Base-by-base conservation (phyloP, 2,797 vertebrate species). In the Diplodus sargus region DNA sequence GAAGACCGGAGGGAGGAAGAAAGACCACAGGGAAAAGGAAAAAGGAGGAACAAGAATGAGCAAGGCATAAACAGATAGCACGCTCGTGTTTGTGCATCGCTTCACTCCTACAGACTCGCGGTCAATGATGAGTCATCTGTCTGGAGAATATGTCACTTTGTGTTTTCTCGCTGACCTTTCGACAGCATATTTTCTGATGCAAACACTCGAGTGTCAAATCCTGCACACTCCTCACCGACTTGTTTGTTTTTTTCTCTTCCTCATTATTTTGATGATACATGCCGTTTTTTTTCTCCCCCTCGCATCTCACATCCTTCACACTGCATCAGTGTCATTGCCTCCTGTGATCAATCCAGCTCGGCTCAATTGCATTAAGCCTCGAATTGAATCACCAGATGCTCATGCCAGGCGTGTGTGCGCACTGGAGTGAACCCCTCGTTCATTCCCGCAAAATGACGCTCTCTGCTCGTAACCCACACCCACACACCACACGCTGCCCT, bases 101-200 rank as follows among this genome's bases (percentile, higher is more conserved):
- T 78, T 70, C 39, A 76, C 87, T 88, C 80, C 86, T 61, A 74
- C 81, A 78, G 74, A 70, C 64, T 87, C 52, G 13, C 15, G 71
- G 74, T 84, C 85, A 79, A 10, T 18, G 83, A 78, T 90, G 88
- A 91, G 70, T 91, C 89, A 92, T 91, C 85, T 76, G 83, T 92
- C 90, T 86, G 76, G 71, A 90, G 80, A 88, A 88, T 82, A 90
- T 86, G 84, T 89, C 90, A 83, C 84, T 82, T 58, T 85, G 76
- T 78, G 82, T 89, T 89, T 83, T 89, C 78, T 47, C 14, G 1
- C 73, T 87, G 87, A 93, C 89, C 92, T 91, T 91, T 89, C 56
- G 8, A 56, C 79, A 79, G 54, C 81, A 78, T 62, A 60, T 84
- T 89, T 87, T 79, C 69, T 82, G 54, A 89, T 77, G 63, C 20